Base-by-base conservation (phyloP, 2,888 invertebrate species). In the Troides aeacus region DNA sequence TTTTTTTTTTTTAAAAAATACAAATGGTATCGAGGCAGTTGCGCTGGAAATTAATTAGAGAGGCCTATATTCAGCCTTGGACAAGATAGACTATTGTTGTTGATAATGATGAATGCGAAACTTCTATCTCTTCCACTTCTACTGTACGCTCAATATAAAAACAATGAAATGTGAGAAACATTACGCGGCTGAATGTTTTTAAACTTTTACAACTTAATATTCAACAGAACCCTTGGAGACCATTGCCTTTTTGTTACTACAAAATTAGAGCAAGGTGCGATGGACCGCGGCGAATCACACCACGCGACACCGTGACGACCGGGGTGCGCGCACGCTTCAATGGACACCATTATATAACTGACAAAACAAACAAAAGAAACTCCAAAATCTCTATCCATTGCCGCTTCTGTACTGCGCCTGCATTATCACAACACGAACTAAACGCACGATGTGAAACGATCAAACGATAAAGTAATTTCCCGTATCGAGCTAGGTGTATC, bases 221-320 rank as follows among this genome's bases (percentile, higher is more conserved):
- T 6, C 62, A 57, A 76, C 77, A 72, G 85, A 84, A 86, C 86
- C 84, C 78, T 75, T 66, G 46, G 62, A 53, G 69, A 63, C 67
- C 69, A 21, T 50, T 58, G 60, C 66, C 75, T 79, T 82, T 83
- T 81, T 76, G 73, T 71, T 64, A 67, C 65, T 63, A 74, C 75
- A 79, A 81, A 83, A 81, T 76, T 73, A 76, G 77, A 85, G 88
- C 88, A 90, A 90, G 90, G 92, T 90, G 90, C 92, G 80, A 74
- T 83, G 82, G 84, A 87, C 81, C 88, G 85, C 76, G 78, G 81
- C 83, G 81, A 89, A 89, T 89, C 84, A 72, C 81, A 82, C 79
- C 89, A 90, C 92, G 90, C 90, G 92, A 88, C 88, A 86, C 85
- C 91, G 89, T 90, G 90, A 90, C 90, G 75, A 75, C 74, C 74